phyloP scores from a whole-genome alignment of 2,113 vertebrate species.

The Neomonachus schauinslandi region DNA sequence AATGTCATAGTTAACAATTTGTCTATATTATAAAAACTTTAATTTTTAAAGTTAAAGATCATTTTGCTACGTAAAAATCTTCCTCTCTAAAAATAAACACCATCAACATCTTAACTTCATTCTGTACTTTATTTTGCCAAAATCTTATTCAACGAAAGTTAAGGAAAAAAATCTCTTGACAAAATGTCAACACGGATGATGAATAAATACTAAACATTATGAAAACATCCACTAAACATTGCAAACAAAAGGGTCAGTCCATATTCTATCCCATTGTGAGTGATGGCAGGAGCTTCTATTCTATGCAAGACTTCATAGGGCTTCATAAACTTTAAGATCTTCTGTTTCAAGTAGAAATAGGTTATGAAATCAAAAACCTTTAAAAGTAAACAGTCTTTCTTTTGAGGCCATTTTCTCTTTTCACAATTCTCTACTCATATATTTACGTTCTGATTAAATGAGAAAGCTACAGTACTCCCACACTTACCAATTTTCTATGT shows the following conservation, averaged over 20 bases:
- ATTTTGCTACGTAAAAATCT: not conserved
- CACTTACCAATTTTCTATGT: not conserved
- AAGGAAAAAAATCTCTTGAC: not conserved
- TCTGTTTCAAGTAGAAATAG: not conserved
- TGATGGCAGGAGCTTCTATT: not conserved
- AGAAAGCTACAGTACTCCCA: not conserved
- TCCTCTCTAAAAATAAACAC: not conserved
- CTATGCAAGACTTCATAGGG: not conserved
- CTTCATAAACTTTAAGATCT: not conserved
- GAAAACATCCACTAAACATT: not conserved
- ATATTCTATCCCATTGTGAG: not conserved
- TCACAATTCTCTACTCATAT: not conserved
- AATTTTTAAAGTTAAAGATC: constrained; percentile 21
- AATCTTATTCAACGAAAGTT: constrained; percentile 2
- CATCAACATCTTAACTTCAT: not conserved
- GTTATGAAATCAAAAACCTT: not conserved
- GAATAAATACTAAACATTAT: not conserved
- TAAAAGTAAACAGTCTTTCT: constrained; percentile 13
- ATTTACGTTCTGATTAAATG: constrained; percentile 8
- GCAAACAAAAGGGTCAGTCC: not conserved
- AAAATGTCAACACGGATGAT: not conserved
- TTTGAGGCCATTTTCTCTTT: not conserved
- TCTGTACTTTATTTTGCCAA: constrained; percentile 9
- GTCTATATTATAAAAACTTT: not conserved
- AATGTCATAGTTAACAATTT: not conserved